Evolutionary conservation across 2,888 invertebrate genomes (phyloP).

Genomic region (Microctonus aethiopoides): DNA sequence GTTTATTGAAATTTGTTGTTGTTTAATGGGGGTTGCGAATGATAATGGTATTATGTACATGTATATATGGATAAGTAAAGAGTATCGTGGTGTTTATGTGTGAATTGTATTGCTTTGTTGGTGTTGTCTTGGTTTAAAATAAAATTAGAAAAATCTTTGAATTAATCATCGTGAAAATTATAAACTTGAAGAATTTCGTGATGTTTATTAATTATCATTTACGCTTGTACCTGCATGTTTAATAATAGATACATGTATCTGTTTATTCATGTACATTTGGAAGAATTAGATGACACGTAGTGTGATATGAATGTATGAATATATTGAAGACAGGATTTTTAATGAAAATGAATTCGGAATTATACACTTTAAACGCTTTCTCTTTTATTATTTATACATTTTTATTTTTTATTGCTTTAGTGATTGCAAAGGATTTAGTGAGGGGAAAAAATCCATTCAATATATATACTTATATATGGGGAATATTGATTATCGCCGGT

Average conservation of each 20-base stretch:
- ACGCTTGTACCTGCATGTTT: too few relatives aligned
- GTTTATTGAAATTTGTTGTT: background rate
- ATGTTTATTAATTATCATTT: too few relatives aligned
- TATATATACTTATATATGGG: too few relatives aligned
- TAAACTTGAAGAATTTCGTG: background rate
- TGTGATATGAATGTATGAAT: too few relatives aligned
- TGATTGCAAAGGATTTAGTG: background rate
- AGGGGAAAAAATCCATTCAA: too few relatives aligned
- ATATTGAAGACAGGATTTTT: background rate
- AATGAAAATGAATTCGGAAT: background rate
- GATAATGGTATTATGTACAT: constrained; percentile 44
- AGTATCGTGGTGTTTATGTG: constrained; percentile 39
- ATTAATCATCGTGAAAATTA: constrained; percentile 9
- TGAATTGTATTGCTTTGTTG: constrained; percentile 51
- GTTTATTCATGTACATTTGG: background rate
- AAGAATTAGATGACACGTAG: background rate
- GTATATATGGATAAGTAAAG: background rate
- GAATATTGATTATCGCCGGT: background rate
- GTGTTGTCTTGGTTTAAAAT: constrained; percentile 2
- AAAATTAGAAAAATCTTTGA: too few relatives aligned
- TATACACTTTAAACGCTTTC: background rate
- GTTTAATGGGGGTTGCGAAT: constrained; percentile 8
- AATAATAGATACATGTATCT: too few relatives aligned
- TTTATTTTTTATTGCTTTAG: background rate
- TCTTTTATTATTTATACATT: background rate